Base-by-base conservation (phyloP, 2,888 invertebrate species). In the Thymelicus acteon region DNA sequence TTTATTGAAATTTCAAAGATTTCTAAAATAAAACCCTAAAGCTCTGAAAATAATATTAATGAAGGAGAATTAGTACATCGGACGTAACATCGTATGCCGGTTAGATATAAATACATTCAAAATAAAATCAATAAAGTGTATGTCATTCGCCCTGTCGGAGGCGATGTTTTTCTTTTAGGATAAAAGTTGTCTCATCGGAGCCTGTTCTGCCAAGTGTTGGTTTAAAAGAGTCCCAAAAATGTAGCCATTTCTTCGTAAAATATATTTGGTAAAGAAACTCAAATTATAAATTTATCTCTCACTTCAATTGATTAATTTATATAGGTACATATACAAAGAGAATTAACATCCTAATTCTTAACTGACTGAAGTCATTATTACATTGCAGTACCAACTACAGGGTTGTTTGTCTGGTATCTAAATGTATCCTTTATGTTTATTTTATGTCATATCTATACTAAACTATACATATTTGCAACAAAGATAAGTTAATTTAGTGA, bases 111-210 rank as follows among this genome's bases (percentile, higher is more conserved):
- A 62, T 47, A 57, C 31, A 31, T 15, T 39, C n/a, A 8, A 57
- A 68, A 62, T 62, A 68, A 68, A 68, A 68, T 68, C 68, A 57
- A 68, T 68, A 62, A 54, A 52, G n/a, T 19, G 47, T 47, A 52
- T 67, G 67, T 67, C 67, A 61, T 66, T 54, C 8, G 40, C 39
- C 60, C 54, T 68, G 68, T 68, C 62, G 54, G 13, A 62, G 58
- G 31, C 8, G 13, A 37, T 39, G 60, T 67, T 60, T 68, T 68
- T 62, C 61, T 39, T 63, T 49, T 63, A 39, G 37, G 31, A 31
- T 47, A 31, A n/a, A 63, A 49, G 49, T 15, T 48, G 49, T 10
- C 49, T 49, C 39, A 39, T 49, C 49, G 31, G 15, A 37, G 49
- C 7, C n/a, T 19, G 15, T 63, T 62, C 61, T 47, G 61, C 61